Percentiles rank a stretch among this genome's conserved stretches.
phyloP scores from a whole-genome alignment of 2,113 vertebrate species.

The Caranx ignobilis region DNA sequence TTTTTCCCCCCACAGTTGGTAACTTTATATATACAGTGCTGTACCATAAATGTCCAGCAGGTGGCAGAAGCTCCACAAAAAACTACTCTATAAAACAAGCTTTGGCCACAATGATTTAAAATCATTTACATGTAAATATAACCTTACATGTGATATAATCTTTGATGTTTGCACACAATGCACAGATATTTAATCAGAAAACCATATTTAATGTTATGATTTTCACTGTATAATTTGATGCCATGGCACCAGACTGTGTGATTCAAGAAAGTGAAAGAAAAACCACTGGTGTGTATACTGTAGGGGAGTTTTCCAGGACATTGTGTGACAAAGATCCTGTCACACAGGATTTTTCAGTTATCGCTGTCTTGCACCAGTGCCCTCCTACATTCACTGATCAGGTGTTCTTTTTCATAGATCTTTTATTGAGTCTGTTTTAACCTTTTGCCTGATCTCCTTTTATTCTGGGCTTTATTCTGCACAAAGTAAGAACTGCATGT shows the following conservation, averaged over 20 bases:
- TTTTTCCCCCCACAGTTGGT: background rate
- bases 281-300: background rate
- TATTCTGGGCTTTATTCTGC: too few species aligned
- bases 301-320: background rate
- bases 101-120: too few species aligned
- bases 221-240: background rate
- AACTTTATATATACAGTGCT: background rate
- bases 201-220: too few species aligned
- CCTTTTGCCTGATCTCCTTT: too few species aligned
- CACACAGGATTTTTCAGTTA: background rate
- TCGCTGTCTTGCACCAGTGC: background rate
- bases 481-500: too few species aligned
- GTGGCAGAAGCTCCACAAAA: background rate
- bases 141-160: background rate
- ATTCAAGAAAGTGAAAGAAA: slow-evolving; percentile 5
- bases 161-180: background rate
- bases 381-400: too few species aligned
- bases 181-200: background rate
- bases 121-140: background rate
- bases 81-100: background rate
- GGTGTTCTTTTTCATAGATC: too few species aligned
- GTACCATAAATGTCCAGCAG: slow-evolving; percentile 14
- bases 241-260: background rate
- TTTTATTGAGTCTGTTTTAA: too few species aligned
- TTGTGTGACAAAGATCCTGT: background rate